Base-by-base conservation (phyloP, 2,797 vertebrate genomes). In the Astyanax mexicanus region DNA sequence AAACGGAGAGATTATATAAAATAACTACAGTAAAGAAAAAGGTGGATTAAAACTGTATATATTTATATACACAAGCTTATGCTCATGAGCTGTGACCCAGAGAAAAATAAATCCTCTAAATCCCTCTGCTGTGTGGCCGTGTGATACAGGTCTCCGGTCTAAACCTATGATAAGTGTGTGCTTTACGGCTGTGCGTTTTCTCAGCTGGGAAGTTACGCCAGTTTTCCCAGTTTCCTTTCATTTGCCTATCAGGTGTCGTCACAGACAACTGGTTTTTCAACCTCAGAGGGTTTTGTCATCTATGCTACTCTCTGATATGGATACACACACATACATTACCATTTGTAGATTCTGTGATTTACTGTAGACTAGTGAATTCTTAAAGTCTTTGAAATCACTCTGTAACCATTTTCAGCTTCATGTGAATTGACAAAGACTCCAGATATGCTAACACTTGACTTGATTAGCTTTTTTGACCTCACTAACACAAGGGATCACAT, bases 11-110 rank as follows among this genome's bases (percentile, higher is more conserved):
- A 64, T 64, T 62, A 38, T 21, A 25, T 15, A 21, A 23, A 19
- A 35, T 60, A 60, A 42, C n/a, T n/a, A n/a, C n/a, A 62, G 38
- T 6, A 19, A 62, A 62, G 38, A 19, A 12, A 60, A 42, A 12
- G 37, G 60, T 62, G 35, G 38, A 62, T 40, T 57, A 57, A 17
- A 32, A 13, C 27, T 32, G 54, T 57, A 12, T 23, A 10, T 40
- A 23, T 62, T n/a, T n/a, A n/a, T n/a, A n/a, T n/a, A 62, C n/a
- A 62, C 19, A 62, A 62, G 60, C 60, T 42, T 62, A 62, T 42
- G 38, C 38, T 40, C 60, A 37, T 19, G 58, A 38, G 35, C 32
- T 19, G 29, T 61, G 58, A 37, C 35, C 19, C n/a, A 10, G 40
- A 5, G 2, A 62, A 42, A 40, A 62, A 62, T 6, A 40, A 62